Percentiles rank a stretch among this genome's conserved stretches.
Evolutionary conservation across 2,888 invertebrate genomes (phyloP).

Genomic region (Cataglyphis livida): DNA sequence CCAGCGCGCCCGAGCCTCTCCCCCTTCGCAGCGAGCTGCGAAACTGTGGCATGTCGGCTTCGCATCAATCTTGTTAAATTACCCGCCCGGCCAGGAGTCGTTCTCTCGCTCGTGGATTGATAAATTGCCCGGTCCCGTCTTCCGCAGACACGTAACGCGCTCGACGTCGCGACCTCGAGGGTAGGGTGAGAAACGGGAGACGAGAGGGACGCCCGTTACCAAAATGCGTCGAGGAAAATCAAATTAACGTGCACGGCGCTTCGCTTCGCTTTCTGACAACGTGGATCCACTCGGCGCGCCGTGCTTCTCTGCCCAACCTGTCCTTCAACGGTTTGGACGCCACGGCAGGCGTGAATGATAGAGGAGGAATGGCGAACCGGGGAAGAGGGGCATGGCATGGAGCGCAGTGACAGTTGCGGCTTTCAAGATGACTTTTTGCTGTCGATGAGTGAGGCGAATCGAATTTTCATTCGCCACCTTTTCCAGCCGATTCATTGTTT

Average conservation of each 20-base stretch:
- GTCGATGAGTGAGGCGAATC: constrained; percentile 39
- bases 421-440: constrained; percentile 55
- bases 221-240: constrained; percentile 81
- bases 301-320: constrained; percentile 43
- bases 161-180: constrained; percentile 76
- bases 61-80: constrained; percentile 85
- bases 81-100: constrained; percentile 83
- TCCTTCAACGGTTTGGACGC: constrained; percentile 49
- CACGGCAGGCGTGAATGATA: constrained; percentile 26
- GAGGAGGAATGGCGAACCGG: constrained; percentile 29
- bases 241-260: constrained; percentile 77
- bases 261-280: constrained; percentile 55
- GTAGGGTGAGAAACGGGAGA: constrained; percentile 32
- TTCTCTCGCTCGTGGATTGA: constrained; percentile 81
- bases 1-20: constrained; percentile 65
- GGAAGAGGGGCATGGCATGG: neutral
- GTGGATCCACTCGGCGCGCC: constrained; percentile 53
- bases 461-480: constrained; percentile 29
- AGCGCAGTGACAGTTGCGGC: constrained; percentile 39
- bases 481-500: constrained; percentile 6
- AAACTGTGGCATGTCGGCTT: constrained; percentile 84
- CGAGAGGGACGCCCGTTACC: constrained; percentile 57
- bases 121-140: constrained; percentile 83
- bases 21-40: constrained; percentile 75
- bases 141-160: constrained; percentile 81